Evolutionary conservation across 2,113 vertebrate species (phyloP).

Genomic region (Hydrochoerus hydrochaeris): DNA sequence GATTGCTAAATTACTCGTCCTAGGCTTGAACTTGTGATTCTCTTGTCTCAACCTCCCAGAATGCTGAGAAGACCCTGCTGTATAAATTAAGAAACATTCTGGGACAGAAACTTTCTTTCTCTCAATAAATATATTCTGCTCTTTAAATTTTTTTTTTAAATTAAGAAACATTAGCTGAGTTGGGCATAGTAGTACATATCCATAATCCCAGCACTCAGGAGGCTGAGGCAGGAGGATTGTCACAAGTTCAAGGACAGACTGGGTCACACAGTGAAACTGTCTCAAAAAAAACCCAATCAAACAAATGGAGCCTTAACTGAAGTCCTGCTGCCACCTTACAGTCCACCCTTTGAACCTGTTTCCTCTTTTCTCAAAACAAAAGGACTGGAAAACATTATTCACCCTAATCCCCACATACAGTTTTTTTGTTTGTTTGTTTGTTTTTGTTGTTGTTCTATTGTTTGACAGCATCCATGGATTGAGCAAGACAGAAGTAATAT

Average conservation of each 20-base stretch:
- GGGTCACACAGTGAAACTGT: neutral
- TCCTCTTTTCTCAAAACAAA: constrained; percentile 9
- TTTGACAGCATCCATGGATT: neutral
- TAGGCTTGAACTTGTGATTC: no score
- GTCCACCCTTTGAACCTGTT: neutral
- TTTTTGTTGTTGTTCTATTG: neutral
- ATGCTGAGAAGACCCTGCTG: no score
- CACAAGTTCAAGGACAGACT: neutral
- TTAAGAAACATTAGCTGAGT: neutral
- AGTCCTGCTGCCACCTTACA: neutral
- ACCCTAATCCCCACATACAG: neutral
- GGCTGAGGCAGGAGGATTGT: neutral
- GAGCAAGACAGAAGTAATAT: neutral
- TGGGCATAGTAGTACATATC: neutral
- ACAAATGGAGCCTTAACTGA: neutral
- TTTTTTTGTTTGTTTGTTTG: neutral
- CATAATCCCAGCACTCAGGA: neutral
- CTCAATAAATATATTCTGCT: no score
- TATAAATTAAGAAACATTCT: no score
- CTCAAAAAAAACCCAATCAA: neutral
- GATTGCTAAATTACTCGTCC: no score
- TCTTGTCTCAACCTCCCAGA: no score
- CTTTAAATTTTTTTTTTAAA: neutral
- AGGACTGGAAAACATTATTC: neutral
- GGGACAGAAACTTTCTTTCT: no score